A percentile compares a stretch with the other conserved stretches of the same genome.
These are phyloP conservation scores for Ectropis crepuscularia DNA, from an alignment of 2,888 invertebrate species.

Conservation along the genomic window DNA sequence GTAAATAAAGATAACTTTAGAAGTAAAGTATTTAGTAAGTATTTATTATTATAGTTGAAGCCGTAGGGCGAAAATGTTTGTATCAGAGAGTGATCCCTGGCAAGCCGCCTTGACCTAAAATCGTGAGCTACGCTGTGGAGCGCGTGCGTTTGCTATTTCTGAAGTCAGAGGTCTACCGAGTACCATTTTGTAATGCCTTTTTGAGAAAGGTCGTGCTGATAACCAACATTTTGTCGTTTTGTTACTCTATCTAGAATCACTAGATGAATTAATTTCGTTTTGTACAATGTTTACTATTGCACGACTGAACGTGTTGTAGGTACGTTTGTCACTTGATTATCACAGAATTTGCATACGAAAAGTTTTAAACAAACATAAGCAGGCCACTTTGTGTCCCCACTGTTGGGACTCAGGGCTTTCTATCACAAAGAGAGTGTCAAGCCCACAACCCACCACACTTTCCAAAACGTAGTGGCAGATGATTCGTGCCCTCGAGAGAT, in stretches of 20 bases:
- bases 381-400: too few relatives aligned
- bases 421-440: too few relatives aligned
- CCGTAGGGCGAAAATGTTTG: conserved; percentile 40
- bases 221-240: conserved; percentile 20
- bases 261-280: conserved; percentile 5
- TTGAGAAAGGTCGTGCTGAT: conserved; percentile 40
- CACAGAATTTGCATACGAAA: too few relatives aligned
- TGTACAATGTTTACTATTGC: conserved; percentile 3
- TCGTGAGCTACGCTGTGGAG: conserved; percentile 58
- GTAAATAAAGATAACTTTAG: too few relatives aligned
- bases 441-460: too few relatives aligned
- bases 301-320: conserved; percentile 13
- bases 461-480: too few relatives aligned
- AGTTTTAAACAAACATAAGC: too few relatives aligned
- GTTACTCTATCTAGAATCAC: conserved; percentile 13
- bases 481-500: too few relatives aligned
- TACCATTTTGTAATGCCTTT: conserved; percentile 41
- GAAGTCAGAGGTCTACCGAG: conserved; percentile 58
- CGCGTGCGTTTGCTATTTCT: conserved; percentile 57
- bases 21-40: too few relatives aligned
- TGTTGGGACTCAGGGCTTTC: too few relatives aligned
- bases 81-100: conserved; percentile 68
- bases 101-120: conserved; percentile 79
- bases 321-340: conserved; percentile 11
- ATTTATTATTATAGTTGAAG: not conserved